Evolutionary conservation across 2,888 invertebrate genomes (phyloP).

Genomic region (Alsophila aescularia): DNA sequence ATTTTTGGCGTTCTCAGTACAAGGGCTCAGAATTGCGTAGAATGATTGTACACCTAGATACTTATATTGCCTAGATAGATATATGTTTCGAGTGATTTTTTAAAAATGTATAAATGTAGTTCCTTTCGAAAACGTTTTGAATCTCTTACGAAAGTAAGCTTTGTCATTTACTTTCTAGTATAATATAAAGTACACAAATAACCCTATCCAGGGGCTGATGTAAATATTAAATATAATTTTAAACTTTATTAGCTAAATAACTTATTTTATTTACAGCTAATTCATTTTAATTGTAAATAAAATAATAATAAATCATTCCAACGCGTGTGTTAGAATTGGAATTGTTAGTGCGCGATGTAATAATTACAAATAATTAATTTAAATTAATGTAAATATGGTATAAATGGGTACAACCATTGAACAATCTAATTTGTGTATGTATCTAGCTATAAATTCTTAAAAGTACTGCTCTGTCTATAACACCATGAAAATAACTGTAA

Average conservation of each 20-base stretch:
- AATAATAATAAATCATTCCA: conserved; percentile 70
- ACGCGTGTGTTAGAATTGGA: conserved; percentile 58
- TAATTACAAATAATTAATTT: conserved; percentile 35
- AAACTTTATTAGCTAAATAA: conserved; percentile 35
- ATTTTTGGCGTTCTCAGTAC: conserved; percentile 8
- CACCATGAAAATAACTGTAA: conserved; percentile 49
- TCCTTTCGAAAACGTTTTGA: conserved; percentile 16
- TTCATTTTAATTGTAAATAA: conserved; percentile 50
- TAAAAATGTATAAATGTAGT: not conserved
- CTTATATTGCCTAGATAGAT: conserved; percentile 15
- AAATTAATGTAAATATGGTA: conserved; percentile 60
- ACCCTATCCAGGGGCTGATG: conserved; percentile 54
- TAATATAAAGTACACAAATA: conserved; percentile 53
- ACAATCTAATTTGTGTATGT: conserved; percentile 8
- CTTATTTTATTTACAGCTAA: conserved; percentile 43
- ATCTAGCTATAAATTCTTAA: conserved; percentile 24
- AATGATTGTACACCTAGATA: conserved; percentile 5
- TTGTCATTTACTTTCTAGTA: conserved; percentile 34
- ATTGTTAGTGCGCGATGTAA: conserved; percentile 49
- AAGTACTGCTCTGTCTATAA: conserved; percentile 61
- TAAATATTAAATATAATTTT: conserved; percentile 49
- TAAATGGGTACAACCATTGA: conserved; percentile 50
- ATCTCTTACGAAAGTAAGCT: conserved; percentile 34
- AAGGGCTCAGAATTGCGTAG: conserved; percentile 8
- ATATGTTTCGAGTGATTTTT: conserved; percentile 11